A percentile compares a stretch with the other conserved stretches of the same genome.
phyloP scores from a whole-genome alignment of 2,888 invertebrate species.

The Drosophila nigricruria region DNA sequence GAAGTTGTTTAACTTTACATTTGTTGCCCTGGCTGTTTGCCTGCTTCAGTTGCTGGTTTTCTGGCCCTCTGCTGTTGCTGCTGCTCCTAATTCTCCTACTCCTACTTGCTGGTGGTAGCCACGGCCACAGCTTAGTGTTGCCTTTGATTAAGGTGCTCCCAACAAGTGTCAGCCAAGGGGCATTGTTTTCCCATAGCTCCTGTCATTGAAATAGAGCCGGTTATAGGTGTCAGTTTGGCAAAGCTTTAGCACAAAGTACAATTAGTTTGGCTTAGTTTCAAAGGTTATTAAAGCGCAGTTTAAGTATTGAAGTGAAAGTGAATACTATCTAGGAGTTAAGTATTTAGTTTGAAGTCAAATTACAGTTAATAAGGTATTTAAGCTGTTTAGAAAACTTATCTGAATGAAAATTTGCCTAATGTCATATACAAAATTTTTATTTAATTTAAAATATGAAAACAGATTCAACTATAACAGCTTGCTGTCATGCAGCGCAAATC shows the following conservation, averaged over 20 bases:
- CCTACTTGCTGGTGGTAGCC: conserved; percentile 3
- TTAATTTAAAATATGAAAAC: not conserved
- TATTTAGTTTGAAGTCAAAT: not conserved
- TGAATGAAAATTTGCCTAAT: not conserved
- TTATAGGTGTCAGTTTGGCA: conserved; percentile 31
- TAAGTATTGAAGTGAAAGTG: not conserved
- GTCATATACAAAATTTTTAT: not conserved
- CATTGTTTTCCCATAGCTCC: conserved; percentile 52
- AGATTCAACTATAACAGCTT: not conserved
- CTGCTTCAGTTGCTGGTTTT: conserved; percentile 26
- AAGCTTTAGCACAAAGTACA: conserved; percentile 38
- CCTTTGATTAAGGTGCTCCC: conserved; percentile 68
- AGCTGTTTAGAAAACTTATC: too few species aligned
- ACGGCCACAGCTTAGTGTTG: conserved; percentile 63
- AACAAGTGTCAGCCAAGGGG: conserved; percentile 63
- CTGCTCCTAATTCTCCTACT: not conserved
- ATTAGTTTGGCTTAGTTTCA: conserved; percentile 42
- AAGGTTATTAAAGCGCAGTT: conserved; percentile 9
- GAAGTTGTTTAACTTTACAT: conserved; percentile 78
- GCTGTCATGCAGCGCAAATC: not conserved
- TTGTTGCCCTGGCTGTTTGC: conserved; percentile 52
- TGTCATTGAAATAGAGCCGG: conserved; percentile 35
- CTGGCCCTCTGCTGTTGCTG: not conserved
- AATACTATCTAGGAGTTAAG: not conserved
- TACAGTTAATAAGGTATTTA: not conserved